Percentiles rank a stretch among this genome's conserved stretches.
Evolutionary conservation across 1,140 invertebrate species (phyloP).

Genomic region (Zophobas atratus): DNA sequence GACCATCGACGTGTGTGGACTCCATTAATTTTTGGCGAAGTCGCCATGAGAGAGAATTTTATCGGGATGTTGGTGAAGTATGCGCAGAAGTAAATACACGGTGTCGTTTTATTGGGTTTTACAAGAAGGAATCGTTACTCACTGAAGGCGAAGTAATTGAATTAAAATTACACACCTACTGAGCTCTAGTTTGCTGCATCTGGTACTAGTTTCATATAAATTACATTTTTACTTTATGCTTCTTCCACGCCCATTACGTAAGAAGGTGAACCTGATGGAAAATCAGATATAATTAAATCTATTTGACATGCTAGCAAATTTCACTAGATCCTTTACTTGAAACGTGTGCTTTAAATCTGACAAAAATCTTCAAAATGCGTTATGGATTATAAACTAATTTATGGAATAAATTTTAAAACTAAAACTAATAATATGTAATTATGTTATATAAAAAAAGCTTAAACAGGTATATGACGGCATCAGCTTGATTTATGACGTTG

Average conservation of each 20-base stretch:
- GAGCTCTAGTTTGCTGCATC: constrained; percentile 4
- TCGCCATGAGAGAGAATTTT: not conserved
- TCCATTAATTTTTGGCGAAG: not conserved
- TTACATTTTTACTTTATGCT: not conserved
- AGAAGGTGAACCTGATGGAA: not conserved
- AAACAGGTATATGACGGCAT: too few species aligned
- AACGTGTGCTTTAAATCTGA: too few species aligned
- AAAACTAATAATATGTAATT: too few species aligned
- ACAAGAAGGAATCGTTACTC: not conserved
- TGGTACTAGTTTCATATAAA: constrained; percentile 1
- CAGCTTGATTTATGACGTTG: too few species aligned
- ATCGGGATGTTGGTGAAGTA: not conserved
- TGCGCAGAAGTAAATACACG: not conserved
- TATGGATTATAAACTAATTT: too few species aligned
- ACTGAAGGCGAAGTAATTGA: not conserved
- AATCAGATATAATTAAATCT: not conserved
- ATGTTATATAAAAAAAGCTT: too few species aligned
- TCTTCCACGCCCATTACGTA: not conserved
- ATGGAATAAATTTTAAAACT: too few species aligned
- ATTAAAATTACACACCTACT: constrained; percentile 19
- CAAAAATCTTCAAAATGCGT: too few species aligned
- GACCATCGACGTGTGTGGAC: constrained; percentile 7
- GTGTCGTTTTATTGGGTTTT: not conserved
- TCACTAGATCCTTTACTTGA: too few species aligned
- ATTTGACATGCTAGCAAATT: too few species aligned